phyloP scores from a whole-genome alignment of 2,888 invertebrate genomes.

The Eilema caniola region DNA sequence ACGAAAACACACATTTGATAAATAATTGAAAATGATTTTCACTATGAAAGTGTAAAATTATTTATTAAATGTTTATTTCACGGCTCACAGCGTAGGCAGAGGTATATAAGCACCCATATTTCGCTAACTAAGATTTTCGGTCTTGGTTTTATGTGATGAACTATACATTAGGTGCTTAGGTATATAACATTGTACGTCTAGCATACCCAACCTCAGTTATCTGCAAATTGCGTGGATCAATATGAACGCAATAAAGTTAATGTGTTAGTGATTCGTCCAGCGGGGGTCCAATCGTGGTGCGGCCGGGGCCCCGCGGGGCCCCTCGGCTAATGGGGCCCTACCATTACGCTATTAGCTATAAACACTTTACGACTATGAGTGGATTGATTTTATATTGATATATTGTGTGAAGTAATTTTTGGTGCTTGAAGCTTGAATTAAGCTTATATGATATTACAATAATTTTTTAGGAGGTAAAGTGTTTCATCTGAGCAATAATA shows the following conservation, averaged over 20 bases:
- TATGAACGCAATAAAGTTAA: constrained; percentile 71
- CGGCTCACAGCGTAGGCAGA: no score
- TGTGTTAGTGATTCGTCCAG: constrained; percentile 68
- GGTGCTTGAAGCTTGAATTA: constrained; percentile 11
- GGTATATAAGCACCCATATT: no score
- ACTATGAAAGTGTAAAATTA: no score
- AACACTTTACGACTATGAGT: constrained; percentile 46
- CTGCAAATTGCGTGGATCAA: constrained; percentile 74
- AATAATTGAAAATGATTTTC: no score
- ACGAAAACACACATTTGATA: no score
- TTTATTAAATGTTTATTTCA: no score
- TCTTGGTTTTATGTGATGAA: background rate
- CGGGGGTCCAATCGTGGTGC: constrained; percentile 74
- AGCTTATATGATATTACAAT: no score
- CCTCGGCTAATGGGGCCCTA: constrained; percentile 64
- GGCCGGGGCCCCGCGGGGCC: constrained; percentile 63
- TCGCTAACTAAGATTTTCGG: no score
- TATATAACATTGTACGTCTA: background rate
- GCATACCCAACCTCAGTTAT: constrained; percentile 20
- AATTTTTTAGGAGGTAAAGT: background rate
- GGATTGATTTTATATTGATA: constrained; percentile 52
- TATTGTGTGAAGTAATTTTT: constrained; percentile 49
- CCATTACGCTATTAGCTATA: constrained; percentile 56
- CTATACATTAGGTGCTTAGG: background rate
- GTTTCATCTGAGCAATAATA: no score